Evolutionary conservation across 2,888 invertebrate genomes (phyloP).

Genomic region (Lypha dubia): DNA sequence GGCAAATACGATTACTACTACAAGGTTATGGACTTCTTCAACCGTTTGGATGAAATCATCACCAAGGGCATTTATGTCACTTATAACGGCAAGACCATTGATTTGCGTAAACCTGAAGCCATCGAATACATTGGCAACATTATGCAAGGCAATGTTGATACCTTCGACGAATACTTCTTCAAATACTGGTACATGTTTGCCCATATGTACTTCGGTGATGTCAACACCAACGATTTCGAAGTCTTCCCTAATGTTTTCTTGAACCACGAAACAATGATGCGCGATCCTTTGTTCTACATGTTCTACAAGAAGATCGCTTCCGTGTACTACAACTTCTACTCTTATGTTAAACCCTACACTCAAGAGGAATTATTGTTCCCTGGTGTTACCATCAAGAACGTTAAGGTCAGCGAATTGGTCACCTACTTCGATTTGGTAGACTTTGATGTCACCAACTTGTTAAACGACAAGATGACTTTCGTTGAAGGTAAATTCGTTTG

Average conservation of each 20-base stretch:
- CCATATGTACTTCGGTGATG: slow-evolving; percentile 71
- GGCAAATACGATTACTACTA: slow-evolving; percentile 76
- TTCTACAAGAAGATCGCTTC: slow-evolving; percentile 86
- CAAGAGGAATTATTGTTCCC: slow-evolving; percentile 86
- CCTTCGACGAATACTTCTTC: slow-evolving; percentile 74
- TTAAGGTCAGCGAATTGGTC: slow-evolving; percentile 87
- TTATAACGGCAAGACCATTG: slow-evolving; percentile 74
- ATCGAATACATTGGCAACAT: slow-evolving; percentile 85
- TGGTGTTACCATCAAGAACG: slow-evolving; percentile 86
- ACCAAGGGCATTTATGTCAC: slow-evolving; percentile 82
- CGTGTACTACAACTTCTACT: slow-evolving; percentile 85
- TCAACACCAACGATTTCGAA: slow-evolving; percentile 69
- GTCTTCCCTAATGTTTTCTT: slow-evolving; percentile 86
- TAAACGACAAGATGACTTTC: slow-evolving; percentile 84
- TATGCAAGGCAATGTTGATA: slow-evolving; percentile 84
- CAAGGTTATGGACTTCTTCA: slow-evolving; percentile 76
- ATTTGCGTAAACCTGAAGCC: slow-evolving; percentile 81
- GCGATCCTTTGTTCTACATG: slow-evolving; percentile 89
- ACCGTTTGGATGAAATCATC: slow-evolving; percentile 84
- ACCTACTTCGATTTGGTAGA: slow-evolving; percentile 89
- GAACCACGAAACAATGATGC: slow-evolving; percentile 86
- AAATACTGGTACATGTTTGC: slow-evolving; percentile 74
- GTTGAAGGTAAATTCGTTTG: slow-evolving; percentile 81
- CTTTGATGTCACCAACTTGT: slow-evolving; percentile 87
- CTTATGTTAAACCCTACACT: slow-evolving; percentile 86